Percentiles rank a stretch among this genome's conserved stretches.
Conservation (phyloP, 2,797 vertebrate genomes). For the Eleutherodactylus coqui region DNA sequence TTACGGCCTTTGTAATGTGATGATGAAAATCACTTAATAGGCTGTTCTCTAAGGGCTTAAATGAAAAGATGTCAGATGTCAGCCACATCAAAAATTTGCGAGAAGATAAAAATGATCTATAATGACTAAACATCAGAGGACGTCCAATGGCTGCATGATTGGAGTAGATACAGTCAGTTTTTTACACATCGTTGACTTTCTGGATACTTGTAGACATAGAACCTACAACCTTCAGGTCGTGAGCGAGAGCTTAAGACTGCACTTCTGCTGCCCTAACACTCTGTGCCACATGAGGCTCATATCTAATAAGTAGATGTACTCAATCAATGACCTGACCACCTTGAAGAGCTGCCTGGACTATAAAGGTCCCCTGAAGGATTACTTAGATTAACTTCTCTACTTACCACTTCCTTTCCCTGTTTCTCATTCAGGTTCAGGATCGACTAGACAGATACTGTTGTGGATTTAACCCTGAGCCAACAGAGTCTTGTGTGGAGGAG, state of each 20-base stretch:
- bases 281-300: background rate
- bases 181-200: no score
- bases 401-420: background rate
- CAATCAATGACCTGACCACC: no score
- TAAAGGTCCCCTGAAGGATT: background rate
- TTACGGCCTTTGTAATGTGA: no score
- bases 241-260: no score
- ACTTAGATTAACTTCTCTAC: background rate
- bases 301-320: background rate
- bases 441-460: slow-evolving; percentile 95
- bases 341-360: background rate
- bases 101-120: background rate
- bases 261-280: no score
- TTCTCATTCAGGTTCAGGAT: slow-evolving; percentile 83
- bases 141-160: background rate
- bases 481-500: slow-evolving; percentile 89
- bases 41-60: no score
- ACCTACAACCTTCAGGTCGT: no score
- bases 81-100: background rate
- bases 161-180: background rate
- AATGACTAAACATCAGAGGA: background rate
- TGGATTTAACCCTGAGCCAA: slow-evolving; percentile 85
- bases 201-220: no score
- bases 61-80: no score
- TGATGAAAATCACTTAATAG: no score